phyloP scores from a whole-genome alignment of 1,140 invertebrate species.

The Atta colombica region DNA sequence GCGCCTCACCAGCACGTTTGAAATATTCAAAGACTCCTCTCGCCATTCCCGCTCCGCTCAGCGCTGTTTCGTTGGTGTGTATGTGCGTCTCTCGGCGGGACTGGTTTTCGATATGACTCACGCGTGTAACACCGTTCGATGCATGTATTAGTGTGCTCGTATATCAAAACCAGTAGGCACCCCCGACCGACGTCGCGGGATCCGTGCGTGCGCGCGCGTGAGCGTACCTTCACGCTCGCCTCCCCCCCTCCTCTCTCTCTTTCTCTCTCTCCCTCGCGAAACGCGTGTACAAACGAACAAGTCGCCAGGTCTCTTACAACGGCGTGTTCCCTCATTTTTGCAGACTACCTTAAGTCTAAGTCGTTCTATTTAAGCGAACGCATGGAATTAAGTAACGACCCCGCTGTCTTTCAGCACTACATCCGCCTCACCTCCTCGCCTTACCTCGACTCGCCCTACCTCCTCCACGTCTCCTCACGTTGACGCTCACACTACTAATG shows the following conservation, averaged over 20 bases:
- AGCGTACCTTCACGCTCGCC: background rate
- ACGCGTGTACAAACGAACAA: slow-evolving; percentile 60
- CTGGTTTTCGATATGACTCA: slow-evolving; percentile 84
- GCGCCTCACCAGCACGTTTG: slow-evolving; percentile 52
- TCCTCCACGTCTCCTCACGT: slow-evolving; percentile 16
- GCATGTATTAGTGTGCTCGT: slow-evolving; percentile 83
- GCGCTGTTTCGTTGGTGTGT: slow-evolving; percentile 31
- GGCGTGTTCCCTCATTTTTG: slow-evolving; percentile 82
- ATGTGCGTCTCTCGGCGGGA: slow-evolving; percentile 71
- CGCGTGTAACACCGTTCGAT: slow-evolving; percentile 81
- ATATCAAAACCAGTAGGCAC: slow-evolving; percentile 87
- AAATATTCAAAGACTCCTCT: slow-evolving; percentile 76
- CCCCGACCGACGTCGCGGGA: slow-evolving; percentile 84
- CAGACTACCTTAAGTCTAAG: slow-evolving; percentile 82
- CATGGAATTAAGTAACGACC: slow-evolving; percentile 83
- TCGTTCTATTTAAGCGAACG: slow-evolving; percentile 84
- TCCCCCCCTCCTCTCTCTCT: background rate
- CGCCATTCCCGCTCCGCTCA: slow-evolving; percentile 23
- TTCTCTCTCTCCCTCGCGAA: background rate
- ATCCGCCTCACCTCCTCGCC: slow-evolving; percentile 77
- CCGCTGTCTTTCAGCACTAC: slow-evolving; percentile 82
- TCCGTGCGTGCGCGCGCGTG: slow-evolving; percentile 54
- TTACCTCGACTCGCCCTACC: background rate
- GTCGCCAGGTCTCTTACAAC: slow-evolving; percentile 62
- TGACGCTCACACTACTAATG: slow-evolving; percentile 13